Base-by-base conservation (phyloP, 53 echinoderm and acorn worm genomes). In the Astropecten irregularis region DNA sequence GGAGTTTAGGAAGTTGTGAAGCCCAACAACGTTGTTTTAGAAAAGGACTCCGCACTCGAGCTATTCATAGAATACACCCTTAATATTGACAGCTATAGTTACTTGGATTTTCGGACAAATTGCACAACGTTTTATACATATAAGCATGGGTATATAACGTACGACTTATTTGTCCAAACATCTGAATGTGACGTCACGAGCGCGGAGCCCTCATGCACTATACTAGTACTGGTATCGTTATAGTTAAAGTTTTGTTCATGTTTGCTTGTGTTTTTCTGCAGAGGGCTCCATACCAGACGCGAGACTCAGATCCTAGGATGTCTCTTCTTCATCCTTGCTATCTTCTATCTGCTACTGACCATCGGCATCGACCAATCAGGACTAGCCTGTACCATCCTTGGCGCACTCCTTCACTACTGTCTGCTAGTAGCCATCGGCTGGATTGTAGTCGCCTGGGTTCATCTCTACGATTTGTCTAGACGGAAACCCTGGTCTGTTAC, bases 381-480 rank as follows among this genome's bases (percentile, higher is more conserved):
- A 18, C 16, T 16, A 0, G 71, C 57, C 22, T 84, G 84, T 35
- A 33, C 72, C 49, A 32, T 84, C 35, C 49, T 58, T 25, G 84
- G 60, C 3, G 35, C 73, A 2, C 48, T 84, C 40, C 40, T 84
- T 0, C 72, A 84, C 35, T 84, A 71, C 49, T 71, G 84, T 49
- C 20, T 84, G 0, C 44, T 84, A 8, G 57, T 44, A 0, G 63
- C 64, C 0, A 13, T 84, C 0, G 49, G 34, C 27, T 84, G 84
- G 84, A 60, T 84, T 61, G 72, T 48, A 0, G 22, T 84, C 3
- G 71, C 71, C 4, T 71, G 71, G 58, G 84, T 59, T n/a, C 71
- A 84, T 21, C 61, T 62, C 0, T 84, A 84, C 31, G 84, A 84
- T 60, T 49, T 59, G 47, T 84, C 84, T 1, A n/a, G 72, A 36